A percentile compares a stretch with the other conserved stretches of the same genome.
Conservation (phyloP, 1,140 invertebrate species). For the Cyrtorhinus lividipennis region DNA sequence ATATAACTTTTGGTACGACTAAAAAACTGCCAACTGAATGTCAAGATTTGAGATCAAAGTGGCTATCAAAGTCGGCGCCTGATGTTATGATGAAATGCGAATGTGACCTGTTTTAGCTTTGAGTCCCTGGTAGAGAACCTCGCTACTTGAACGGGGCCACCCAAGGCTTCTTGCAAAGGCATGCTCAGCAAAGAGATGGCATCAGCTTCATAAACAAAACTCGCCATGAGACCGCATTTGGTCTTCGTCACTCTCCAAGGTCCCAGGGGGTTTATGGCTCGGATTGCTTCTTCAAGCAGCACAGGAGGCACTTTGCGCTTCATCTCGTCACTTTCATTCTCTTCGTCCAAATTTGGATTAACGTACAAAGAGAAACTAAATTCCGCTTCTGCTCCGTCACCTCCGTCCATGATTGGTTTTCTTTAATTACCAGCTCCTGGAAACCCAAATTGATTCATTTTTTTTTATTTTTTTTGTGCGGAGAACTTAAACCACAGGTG, state of each 20-base stretch:
- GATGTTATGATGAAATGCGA: no score
- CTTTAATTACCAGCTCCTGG: no score
- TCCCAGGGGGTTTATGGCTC: conserved; percentile 26
- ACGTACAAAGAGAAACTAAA: conserved; percentile 17
- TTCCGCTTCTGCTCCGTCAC: conserved; percentile 17
- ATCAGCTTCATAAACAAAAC: conserved; percentile 31
- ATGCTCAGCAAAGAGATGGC: conserved; percentile 30
- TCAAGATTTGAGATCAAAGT: no score
- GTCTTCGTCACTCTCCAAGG: conserved; percentile 32
- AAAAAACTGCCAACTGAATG: no score
- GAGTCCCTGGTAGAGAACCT: conserved; percentile 33
- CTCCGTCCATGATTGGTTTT: conserved; percentile 18
- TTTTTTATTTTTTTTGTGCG: no score
- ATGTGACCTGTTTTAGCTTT: conserved; percentile 26
- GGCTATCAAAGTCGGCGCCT: no score
- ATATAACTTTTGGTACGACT: neutral
- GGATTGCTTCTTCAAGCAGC: conserved; percentile 31
- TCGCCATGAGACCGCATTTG: conserved; percentile 31
- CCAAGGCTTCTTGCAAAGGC: conserved; percentile 30
- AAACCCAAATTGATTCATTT: no score
- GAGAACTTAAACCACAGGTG: no score
- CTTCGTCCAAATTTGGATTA: conserved; percentile 13
- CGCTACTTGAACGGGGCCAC: conserved; percentile 33
- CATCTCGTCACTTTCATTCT: conserved; percentile 4
- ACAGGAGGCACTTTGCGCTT: conserved; percentile 25